Evolutionary conservation across 1,140 invertebrate species (phyloP), one percentile per base, ranked within the genome.

Genomic region (Batillaria attramentaria): DNA sequence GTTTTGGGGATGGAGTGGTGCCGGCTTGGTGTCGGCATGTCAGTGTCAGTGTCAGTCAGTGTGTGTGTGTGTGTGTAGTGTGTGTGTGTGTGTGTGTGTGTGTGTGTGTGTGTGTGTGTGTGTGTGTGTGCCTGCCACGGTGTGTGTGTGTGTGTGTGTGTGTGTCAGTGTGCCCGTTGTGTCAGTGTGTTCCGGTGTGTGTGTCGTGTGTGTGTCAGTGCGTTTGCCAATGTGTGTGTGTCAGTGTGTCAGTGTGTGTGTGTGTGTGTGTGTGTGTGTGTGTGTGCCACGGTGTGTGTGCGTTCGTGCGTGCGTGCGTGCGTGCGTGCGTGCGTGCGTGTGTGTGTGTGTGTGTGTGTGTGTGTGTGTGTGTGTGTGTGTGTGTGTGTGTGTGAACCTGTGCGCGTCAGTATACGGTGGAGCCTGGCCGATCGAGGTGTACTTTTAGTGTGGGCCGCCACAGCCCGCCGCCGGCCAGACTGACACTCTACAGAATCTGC

Each of bases 181-280:
- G 57, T 62, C 24, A 28, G 57, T 62, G 57, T 62, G 57, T 62
- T 24, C 33, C 24, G n/a, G 57, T 62, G 57, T 62, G 57, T 62
- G 57, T 62, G 57, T 62, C n/a, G 24, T 60, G 6, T 60, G 57
- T 60, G n/a, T n/a, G 57, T 62, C 24, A 28, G 57, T 62, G 57
- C 33, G 57, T 62, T 24, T 62, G 57, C 33, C 24, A 28, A 31
- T 62, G 57, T 62, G 57, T 62, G 57, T 62, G 57, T 62, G 57
- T 62, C 24, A 28, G 57, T 62, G 57, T 62, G 57, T 62, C 24
- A 28, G 57, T 62, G 57, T 62, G 57, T 62, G 57, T 62, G 57
- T 62, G 57, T 62, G 57, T 62, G 57, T 62, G 57, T 62, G 57
- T 62, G 57, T 62, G 57, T 62, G 46, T 50, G 46, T 50, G 46